Percentiles rank a stretch among this genome's conserved stretches.
Evolutionary conservation across 2,113 vertebrate genomes (phyloP).

Genomic region (Sclerurus mexicanus): DNA sequence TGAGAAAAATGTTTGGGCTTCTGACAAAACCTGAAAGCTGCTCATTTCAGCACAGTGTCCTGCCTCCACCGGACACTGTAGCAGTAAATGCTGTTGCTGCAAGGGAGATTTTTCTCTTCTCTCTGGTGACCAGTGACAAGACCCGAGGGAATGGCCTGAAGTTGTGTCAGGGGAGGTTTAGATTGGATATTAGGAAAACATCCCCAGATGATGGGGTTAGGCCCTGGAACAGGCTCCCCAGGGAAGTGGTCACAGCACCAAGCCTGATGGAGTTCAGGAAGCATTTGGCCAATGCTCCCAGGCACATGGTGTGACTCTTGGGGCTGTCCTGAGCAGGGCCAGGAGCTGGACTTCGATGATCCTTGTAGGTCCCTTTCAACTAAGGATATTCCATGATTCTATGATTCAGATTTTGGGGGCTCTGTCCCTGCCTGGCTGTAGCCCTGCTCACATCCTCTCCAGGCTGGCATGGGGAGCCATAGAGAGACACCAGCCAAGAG

Average conservation of each 20-base stretch:
- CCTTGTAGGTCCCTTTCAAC: neutral
- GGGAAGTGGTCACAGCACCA: neutral
- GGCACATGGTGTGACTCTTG: neutral
- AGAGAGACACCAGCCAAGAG: neutral
- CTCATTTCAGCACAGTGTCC: neutral
- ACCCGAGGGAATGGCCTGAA: neutral
- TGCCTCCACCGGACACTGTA: neutral
- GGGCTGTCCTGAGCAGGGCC: neutral
- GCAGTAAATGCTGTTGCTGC: neutral
- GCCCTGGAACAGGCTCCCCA: neutral
- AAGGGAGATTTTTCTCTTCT: neutral
- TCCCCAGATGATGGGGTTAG: neutral
- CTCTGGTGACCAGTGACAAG: neutral
- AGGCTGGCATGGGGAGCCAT: rapidly evolving
- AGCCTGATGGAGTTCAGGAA: neutral
- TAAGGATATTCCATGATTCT: neutral
- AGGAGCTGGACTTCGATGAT: neutral
- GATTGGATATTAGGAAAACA: neutral
- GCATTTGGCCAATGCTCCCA: rapidly evolving
- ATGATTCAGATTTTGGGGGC: neutral
- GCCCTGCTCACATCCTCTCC: neutral
- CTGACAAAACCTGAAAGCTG: neutral
- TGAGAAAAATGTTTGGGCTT: neutral
- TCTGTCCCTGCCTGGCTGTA: neutral
- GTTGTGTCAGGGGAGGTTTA: neutral